Evolutionary conservation across 2,113 vertebrate genomes (phyloP).

Genomic region (Malurus melanocephalus): DNA sequence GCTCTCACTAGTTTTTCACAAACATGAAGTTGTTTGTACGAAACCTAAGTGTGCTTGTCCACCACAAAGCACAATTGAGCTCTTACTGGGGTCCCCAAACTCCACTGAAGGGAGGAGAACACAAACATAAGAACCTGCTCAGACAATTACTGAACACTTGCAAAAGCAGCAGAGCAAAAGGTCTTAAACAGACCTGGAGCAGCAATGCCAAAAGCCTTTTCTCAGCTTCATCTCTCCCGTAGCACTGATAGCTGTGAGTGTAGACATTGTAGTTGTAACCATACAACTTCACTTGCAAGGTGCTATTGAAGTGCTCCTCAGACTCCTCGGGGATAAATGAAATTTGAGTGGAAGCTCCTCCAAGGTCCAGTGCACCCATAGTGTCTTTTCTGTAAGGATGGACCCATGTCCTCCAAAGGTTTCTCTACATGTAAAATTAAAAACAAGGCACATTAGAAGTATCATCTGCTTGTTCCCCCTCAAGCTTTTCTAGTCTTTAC

Average conservation of each 20-base stretch:
- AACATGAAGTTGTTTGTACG: not conserved
- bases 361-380: constrained; percentile 88
- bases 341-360: constrained; percentile 94
- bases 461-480: not conserved
- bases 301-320: constrained; percentile 34
- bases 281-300: constrained; percentile 81
- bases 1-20: not conserved
- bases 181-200: constrained; percentile 70
- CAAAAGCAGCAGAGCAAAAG: not conserved
- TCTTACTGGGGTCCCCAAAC: not conserved
- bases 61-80: not conserved
- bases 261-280: constrained; percentile 88
- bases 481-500: not conserved
- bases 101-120: not conserved
- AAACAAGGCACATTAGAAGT: not conserved
- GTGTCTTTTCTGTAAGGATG: constrained; percentile 79
- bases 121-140: not conserved
- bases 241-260: constrained; percentile 92
- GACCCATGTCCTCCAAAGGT: constrained; percentile 81
- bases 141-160: not conserved
- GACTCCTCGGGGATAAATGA: constrained; percentile 74
- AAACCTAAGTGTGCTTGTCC: not conserved
- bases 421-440: constrained; percentile 72
- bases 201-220: constrained; percentile 80
- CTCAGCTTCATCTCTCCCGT: constrained; percentile 89